phyloP scores from a whole-genome alignment of 2,797 vertebrate species.

The Chanos chanos region DNA sequence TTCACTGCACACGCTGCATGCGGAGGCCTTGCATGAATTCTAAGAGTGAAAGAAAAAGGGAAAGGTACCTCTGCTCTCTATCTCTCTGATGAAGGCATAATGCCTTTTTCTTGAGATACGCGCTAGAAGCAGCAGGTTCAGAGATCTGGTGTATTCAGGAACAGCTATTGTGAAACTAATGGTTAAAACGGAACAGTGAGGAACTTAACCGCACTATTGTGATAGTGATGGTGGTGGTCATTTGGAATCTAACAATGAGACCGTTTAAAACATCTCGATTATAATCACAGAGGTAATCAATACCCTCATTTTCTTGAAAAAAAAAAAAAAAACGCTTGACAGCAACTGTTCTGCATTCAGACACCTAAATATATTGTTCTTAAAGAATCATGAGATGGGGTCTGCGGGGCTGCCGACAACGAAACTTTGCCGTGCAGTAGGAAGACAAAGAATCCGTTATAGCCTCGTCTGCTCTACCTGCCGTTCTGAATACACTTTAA shows the following conservation, averaged over 20 bases:
- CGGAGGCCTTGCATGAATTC: too few species aligned
- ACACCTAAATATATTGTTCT: slow-evolving; percentile 24
- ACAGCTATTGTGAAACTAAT: too few species aligned
- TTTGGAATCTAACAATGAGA: neutral
- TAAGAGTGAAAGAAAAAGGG: neutral
- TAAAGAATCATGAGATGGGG: slow-evolving; percentile 26
- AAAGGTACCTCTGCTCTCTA: neutral
- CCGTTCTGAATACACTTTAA: slow-evolving; percentile 70
- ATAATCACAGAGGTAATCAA: neutral
- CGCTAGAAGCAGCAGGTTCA: too few species aligned
- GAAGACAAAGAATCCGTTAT: slow-evolving; percentile 14
- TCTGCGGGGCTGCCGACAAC: slow-evolving; percentile 6
- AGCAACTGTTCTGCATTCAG: neutral
- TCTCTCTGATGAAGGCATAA: too few species aligned
- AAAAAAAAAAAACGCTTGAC: too few species aligned
- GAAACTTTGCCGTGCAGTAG: slow-evolving; percentile 29
- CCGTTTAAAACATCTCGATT: neutral
- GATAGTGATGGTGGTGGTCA: too few species aligned
- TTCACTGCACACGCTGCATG: slow-evolving; percentile 7
- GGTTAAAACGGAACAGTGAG: too few species aligned
- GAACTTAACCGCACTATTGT: too few species aligned
- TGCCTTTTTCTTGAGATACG: too few species aligned
- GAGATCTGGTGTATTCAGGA: too few species aligned
- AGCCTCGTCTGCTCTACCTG: slow-evolving; percentile 52
- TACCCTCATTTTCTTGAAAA: neutral